Evolutionary conservation across 2,888 invertebrate species (phyloP).

Genomic region (Eilema caniola): DNA sequence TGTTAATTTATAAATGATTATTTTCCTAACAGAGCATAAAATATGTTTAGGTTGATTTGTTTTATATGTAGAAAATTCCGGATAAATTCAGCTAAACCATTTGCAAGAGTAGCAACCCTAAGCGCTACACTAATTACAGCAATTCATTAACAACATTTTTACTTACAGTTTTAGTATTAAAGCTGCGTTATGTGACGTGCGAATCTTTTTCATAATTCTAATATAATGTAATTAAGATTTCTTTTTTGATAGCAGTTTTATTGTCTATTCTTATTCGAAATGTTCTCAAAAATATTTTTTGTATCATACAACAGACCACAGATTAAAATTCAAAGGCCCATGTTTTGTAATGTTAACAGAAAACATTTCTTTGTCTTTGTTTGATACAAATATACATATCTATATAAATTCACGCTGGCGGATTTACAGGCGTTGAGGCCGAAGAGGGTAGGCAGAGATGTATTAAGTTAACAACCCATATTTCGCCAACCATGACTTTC

Average conservation of each 20-base stretch:
- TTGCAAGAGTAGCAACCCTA: conserved; percentile 10
- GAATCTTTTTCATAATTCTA: conserved; percentile 38
- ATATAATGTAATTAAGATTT: conserved; percentile 44
- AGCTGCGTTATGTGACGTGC: conserved; percentile 45
- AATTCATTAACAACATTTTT: conserved; percentile 52
- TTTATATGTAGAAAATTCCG: background rate
- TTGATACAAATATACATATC: background rate
- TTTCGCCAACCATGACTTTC: too few relatives aligned
- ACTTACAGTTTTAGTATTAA: conserved; percentile 38
- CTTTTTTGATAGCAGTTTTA: conserved; percentile 35
- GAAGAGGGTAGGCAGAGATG: too few relatives aligned
- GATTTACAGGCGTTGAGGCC: too few relatives aligned
- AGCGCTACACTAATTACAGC: conserved; percentile 45
- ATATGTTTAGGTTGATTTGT: too few relatives aligned
- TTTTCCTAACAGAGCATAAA: too few relatives aligned
- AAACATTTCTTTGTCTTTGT: conserved; percentile 9
- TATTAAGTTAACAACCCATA: too few relatives aligned
- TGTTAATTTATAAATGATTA: too few relatives aligned
- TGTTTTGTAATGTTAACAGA: conserved; percentile 16
- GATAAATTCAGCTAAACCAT: background rate
- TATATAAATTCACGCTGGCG: too few relatives aligned
- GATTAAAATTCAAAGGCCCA: conserved; percentile 19
- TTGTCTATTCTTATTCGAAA: conserved; percentile 34
- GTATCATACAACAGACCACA: conserved; percentile 18
- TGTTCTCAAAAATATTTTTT: conserved; percentile 14